Conservation (phyloP, 2,888 invertebrate species). For the Dorcus hopei region DNA sequence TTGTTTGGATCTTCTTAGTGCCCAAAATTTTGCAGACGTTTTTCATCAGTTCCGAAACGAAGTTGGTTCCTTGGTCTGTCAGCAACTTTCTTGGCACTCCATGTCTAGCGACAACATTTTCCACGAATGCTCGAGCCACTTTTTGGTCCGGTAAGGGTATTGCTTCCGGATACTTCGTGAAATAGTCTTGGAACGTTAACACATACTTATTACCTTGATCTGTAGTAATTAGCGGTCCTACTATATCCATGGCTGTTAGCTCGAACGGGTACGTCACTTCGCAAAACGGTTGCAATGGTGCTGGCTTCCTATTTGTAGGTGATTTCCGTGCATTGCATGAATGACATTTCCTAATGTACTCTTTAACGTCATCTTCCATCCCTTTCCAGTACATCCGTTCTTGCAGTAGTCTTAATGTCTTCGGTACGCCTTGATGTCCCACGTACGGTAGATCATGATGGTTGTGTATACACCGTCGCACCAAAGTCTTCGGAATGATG, state of each 20-base stretch:
- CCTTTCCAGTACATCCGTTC: slow-evolving; percentile 29
- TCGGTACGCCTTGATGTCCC: slow-evolving; percentile 34
- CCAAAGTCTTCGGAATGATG: slow-evolving; percentile 13
- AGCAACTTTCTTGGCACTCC: slow-evolving; percentile 31
- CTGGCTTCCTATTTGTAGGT: slow-evolving; percentile 21
- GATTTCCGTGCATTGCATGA: slow-evolving; percentile 32
- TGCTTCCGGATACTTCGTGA: slow-evolving; percentile 31
- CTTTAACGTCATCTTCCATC: slow-evolving; percentile 26
- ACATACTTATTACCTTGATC: slow-evolving; percentile 29
- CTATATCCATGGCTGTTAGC: slow-evolving; percentile 30
- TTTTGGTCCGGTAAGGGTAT: slow-evolving; percentile 31
- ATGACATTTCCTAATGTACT: slow-evolving; percentile 26
- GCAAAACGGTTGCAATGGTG: slow-evolving; percentile 26
- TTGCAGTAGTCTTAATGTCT: background rate
- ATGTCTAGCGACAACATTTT: slow-evolving; percentile 31
- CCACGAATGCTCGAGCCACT: slow-evolving; percentile 6
- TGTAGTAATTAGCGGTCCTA: slow-evolving; percentile 29
- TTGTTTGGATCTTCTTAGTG: slow-evolving; percentile 29
- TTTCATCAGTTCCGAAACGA: slow-evolving; percentile 29
- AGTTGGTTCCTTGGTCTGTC: slow-evolving; percentile 33
- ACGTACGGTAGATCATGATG: slow-evolving; percentile 26
- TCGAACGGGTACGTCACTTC: slow-evolving; percentile 24
- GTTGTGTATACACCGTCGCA: slow-evolving; percentile 14
- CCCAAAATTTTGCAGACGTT: slow-evolving; percentile 27
- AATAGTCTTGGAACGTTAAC: slow-evolving; percentile 27